Evolutionary conservation across 2,888 invertebrate genomes (phyloP).

Genomic region (Strigamia transsilvanica): DNA sequence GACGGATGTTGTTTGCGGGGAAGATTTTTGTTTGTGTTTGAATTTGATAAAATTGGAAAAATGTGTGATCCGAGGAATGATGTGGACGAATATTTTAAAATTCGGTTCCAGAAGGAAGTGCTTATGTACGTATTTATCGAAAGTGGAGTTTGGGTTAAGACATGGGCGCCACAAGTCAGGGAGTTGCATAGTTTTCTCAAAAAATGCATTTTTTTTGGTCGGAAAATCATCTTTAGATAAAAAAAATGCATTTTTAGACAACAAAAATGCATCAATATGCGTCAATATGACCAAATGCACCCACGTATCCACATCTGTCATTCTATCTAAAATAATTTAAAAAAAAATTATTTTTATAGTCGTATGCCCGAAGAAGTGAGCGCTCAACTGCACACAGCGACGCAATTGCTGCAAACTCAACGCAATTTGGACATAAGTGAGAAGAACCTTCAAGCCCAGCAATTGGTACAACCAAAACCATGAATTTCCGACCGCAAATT

Average conservation of each 20-base stretch:
- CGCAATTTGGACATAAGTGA: constrained; percentile 20
- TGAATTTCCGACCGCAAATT: no score
- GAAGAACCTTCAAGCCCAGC: constrained; percentile 17
- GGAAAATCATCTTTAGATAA: no score
- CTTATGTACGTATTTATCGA: not conserved
- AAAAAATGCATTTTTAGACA: no score
- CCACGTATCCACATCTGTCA: no score
- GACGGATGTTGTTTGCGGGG: not conserved
- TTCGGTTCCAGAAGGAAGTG: not conserved
- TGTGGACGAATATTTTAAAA: constrained; percentile 17
- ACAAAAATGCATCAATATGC: no score
- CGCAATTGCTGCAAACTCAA: constrained; percentile 23
- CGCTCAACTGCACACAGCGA: constrained; percentile 48
- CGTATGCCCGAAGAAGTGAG: constrained; percentile 48
- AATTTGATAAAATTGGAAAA: not conserved
- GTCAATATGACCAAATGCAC: no score
- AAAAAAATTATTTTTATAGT: not conserved
- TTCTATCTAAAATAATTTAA: no score
- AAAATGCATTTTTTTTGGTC: no score
- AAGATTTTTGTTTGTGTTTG: not conserved
- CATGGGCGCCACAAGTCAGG: no score
- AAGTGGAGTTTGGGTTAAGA: no score
- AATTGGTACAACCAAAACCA: not conserved
- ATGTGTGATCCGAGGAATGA: constrained; percentile 18
- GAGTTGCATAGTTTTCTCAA: no score